phyloP scores from a whole-genome alignment of 2,113 vertebrate genomes.

The Benitochromis conjunctus region DNA sequence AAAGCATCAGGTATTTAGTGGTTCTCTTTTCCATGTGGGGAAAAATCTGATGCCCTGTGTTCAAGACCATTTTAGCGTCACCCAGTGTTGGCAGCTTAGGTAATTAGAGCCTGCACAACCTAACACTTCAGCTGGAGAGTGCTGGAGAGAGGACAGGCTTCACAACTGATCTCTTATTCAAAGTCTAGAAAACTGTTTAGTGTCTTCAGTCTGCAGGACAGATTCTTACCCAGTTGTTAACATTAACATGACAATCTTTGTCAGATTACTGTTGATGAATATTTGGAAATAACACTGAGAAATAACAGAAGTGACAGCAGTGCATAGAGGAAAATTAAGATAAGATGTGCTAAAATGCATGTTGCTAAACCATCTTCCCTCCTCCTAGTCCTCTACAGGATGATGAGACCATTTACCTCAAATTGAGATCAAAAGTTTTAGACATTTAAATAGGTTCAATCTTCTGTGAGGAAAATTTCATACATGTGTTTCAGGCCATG shows the following conservation, averaged over 20 bases:
- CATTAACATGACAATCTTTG: no score
- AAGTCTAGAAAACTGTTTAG: neutral
- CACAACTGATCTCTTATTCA: neutral
- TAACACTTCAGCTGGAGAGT: neutral
- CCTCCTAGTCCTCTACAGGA: neutral
- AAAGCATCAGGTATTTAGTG: neutral
- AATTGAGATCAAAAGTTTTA: neutral
- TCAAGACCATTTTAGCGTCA: slow-evolving; percentile 3
- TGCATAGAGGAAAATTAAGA: neutral
- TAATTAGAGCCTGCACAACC: slow-evolving; percentile 11
- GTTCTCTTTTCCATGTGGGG: neutral
- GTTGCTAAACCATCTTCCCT: neutral
- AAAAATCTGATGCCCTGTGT: neutral
- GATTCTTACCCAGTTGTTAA: neutral
- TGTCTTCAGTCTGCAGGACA: neutral
- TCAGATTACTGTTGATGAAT: neutral
- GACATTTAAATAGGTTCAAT: neutral
- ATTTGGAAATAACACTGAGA: neutral
- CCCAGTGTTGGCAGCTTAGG: neutral
- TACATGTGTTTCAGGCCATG: neutral
- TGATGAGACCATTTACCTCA: neutral
- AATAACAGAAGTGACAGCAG: neutral
- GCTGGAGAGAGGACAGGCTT: neutral
- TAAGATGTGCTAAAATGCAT: neutral
- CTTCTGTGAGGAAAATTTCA: neutral